Conservation (phyloP, 2,113 vertebrate species). For the Neotoma lepida region DNA sequence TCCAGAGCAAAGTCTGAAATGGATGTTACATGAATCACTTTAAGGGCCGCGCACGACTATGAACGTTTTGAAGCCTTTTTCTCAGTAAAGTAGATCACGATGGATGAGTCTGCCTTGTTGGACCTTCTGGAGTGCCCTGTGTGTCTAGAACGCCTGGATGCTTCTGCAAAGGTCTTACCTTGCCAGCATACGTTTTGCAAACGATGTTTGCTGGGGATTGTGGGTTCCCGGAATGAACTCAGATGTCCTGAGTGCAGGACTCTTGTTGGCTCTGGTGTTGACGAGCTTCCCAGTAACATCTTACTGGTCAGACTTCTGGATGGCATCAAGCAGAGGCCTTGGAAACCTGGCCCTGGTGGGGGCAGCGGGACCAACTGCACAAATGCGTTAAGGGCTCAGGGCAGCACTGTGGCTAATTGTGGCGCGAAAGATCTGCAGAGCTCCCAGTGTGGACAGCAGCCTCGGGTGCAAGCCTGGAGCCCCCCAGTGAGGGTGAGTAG, state of each 20-base stretch:
- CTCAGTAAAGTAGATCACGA: conserved; percentile 82
- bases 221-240: conserved; percentile 95
- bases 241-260: conserved; percentile 98
- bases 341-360: conserved; percentile 85
- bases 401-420: conserved; percentile 80
- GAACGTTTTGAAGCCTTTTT: conserved; percentile 73
- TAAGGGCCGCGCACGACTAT: conserved; percentile 68
- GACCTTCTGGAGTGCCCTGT: conserved; percentile 98
- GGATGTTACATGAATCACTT: conserved; percentile 94
- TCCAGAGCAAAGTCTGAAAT: conserved; percentile 88
- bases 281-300: conserved; percentile 98
- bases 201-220: conserved; percentile 95
- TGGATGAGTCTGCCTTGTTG: conserved; percentile 98
- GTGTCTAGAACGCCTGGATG: conserved; percentile 97
- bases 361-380: conserved; percentile 83
- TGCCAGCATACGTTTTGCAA: conserved; percentile 99
- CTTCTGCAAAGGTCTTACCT: conserved; percentile 96
- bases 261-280: conserved; percentile 94
- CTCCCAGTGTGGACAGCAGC: conserved; percentile 88
- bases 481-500: conserved; percentile 94
- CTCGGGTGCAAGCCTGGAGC: conserved; percentile 93
- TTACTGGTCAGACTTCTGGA: conserved; percentile 97
- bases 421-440: conserved; percentile 89
- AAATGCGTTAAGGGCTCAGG: conserved; percentile 80
- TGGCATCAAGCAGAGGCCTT: conserved; percentile 97